These are phyloP conservation scores for Grammomys dolichurus DNA, from an alignment of 2,113 vertebrate species.

Conservation along the genomic window DNA sequence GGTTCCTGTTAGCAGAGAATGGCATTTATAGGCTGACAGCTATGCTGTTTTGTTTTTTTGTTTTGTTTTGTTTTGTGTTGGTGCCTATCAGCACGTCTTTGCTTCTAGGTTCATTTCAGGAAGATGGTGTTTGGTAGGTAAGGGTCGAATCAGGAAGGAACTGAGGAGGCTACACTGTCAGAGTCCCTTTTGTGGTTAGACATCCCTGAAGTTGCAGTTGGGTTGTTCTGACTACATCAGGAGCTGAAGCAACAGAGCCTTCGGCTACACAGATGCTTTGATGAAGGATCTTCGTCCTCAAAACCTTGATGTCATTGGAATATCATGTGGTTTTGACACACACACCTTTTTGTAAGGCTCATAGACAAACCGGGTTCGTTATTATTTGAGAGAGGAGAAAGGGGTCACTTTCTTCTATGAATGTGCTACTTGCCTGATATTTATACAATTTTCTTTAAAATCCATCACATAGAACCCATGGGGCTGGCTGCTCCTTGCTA, in stretches of 20 bases:
- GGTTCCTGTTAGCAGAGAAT: not conserved
- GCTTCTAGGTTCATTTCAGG: not conserved
- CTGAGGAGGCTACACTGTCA: not conserved
- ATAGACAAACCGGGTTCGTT: not conserved
- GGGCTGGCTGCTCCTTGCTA: not conserved
- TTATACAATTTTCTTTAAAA: not conserved
- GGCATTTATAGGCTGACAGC: not conserved
- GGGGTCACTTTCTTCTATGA: not conserved
- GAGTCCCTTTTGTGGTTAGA: not conserved
- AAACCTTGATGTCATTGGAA: not conserved
- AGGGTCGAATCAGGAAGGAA: not conserved
- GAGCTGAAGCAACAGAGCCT: not conserved
- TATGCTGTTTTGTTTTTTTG: not conserved
- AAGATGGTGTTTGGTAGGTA: not conserved
- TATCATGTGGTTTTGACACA: not conserved
- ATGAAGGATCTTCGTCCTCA: not conserved
- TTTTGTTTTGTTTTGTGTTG: not conserved
- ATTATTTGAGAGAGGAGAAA: not conserved
- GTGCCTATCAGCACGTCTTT: not conserved
- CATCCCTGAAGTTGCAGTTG: not conserved
- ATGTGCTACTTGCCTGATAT: not conserved
- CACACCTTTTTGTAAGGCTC: not conserved
- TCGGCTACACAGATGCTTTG: not conserved
- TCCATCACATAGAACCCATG: not conserved
- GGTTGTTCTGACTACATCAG: not conserved